A percentile compares a stretch with the other conserved stretches of the same genome.
These are phyloP conservation scores for Gallinago nigripennis DNA, from an alignment of 2,797 vertebrate genomes.

Conservation along the genomic window DNA sequence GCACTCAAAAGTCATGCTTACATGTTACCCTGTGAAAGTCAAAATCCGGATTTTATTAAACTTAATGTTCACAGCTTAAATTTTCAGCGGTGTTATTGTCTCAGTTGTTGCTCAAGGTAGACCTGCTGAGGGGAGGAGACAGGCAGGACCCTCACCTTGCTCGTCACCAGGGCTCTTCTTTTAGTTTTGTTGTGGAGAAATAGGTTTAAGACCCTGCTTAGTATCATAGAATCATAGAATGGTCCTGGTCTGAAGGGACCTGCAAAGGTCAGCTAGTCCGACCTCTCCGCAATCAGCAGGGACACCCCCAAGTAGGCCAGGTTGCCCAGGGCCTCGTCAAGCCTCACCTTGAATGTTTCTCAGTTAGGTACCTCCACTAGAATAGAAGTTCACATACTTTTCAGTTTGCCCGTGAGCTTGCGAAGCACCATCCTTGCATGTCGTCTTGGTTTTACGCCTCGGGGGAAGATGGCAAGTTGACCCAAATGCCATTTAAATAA, in stretches of 20 bases:
- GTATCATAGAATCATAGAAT: too few species aligned
- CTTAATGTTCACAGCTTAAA: not conserved
- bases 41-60: not conserved
- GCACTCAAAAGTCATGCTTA: not conserved
- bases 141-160: not conserved
- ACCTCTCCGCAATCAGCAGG: too few species aligned
- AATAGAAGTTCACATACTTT: not conserved
- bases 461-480: not conserved
- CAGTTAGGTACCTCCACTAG: not conserved
- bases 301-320: too few species aligned
- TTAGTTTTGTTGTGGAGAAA: not conserved
- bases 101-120: rapidly evolving
- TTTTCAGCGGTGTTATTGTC: not conserved
- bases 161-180: not conserved
- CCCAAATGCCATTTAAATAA: not conserved
- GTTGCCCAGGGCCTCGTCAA: too few species aligned
- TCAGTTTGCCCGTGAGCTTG: not conserved
- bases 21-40: not conserved
- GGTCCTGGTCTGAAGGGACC: too few species aligned
- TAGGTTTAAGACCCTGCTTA: not conserved
- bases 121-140: not conserved
- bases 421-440: not conserved
- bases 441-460: not conserved
- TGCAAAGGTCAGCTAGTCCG: too few species aligned
- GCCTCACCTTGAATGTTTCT: not conserved